phyloP scores from a whole-genome alignment of 64 coral and sea anemone genomes.

The Orbicella faveolata region DNA sequence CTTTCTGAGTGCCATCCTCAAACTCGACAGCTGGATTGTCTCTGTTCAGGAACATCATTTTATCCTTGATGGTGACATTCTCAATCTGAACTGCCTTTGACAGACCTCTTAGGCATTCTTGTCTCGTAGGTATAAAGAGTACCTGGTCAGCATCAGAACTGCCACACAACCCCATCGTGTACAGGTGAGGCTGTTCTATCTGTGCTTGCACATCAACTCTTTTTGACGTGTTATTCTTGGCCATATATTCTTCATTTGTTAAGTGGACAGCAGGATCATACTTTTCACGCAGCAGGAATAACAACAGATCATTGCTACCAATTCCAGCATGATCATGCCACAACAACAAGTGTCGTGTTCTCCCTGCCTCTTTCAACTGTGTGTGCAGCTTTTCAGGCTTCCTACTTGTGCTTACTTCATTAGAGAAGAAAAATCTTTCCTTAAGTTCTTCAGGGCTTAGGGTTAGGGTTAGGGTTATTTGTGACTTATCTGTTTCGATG shows the following conservation, averaged over 20 bases:
- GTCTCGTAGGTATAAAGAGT: slow-evolving; percentile 4
- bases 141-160: slow-evolving; percentile 19
- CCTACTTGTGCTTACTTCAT: no score
- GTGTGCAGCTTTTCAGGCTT: no score
- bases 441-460: no score
- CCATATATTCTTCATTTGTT: background rate
- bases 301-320: background rate
- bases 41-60: background rate
- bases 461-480: no score
- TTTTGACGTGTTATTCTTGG: background rate
- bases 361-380: background rate
- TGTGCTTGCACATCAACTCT: background rate
- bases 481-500: no score
- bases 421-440: no score
- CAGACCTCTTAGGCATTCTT: slow-evolving; percentile 13
- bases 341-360: background rate
- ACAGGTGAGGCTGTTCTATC: slow-evolving; percentile 7
- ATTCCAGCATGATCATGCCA: background rate
- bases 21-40: slow-evolving; percentile 3
- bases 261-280: background rate
- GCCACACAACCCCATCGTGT: background rate
- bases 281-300: background rate
- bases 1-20: slow-evolving; percentile 38
- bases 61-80: background rate
- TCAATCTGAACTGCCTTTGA: background rate